Percentiles rank a stretch among this genome's conserved stretches.
Conservation (phyloP, 2,888 invertebrate genomes). For the Melinaea marsaeus region DNA sequence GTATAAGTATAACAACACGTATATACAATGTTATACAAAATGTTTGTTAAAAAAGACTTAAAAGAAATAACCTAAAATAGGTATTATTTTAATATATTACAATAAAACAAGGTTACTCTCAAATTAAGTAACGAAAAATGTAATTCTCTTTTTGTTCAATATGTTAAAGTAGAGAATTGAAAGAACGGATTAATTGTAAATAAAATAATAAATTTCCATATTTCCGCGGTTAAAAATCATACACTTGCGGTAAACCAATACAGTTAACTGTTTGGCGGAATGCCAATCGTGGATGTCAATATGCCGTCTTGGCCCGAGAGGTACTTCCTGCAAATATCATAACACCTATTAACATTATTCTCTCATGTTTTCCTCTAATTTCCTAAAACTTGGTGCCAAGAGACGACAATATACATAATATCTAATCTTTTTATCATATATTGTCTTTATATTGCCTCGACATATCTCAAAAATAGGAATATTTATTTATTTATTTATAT, state of each 20-base stretch:
- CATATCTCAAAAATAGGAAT: no score
- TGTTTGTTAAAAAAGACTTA: no score
- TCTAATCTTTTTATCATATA: background rate
- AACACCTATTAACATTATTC: constrained; percentile 52
- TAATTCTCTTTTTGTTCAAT: no score
- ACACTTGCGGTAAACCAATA: constrained; percentile 26
- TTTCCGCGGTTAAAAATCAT: constrained; percentile 20
- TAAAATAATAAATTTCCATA: constrained; percentile 13
- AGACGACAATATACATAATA: constrained; percentile 8
- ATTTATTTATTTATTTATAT: no score
- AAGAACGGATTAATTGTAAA: background rate
- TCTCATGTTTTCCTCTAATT: constrained; percentile 45
- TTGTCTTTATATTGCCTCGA: no score
- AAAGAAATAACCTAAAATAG: no score
- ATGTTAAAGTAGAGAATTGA: no score
- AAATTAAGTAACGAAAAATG: no score
- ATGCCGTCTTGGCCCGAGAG: constrained; percentile 41
- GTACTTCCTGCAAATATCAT: constrained; percentile 31
- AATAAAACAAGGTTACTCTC: no score
- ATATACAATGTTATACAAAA: no score
- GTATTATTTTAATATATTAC: no score
- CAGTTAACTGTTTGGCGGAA: constrained; percentile 31
- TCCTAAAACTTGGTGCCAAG: constrained; percentile 33
- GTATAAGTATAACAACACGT: no score
- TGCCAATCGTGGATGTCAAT: constrained; percentile 47